A percentile compares a stretch with the other conserved stretches of the same genome.
These are phyloP conservation scores for Cyclophora punctaria DNA, from an alignment of 2,888 invertebrate genomes.

Conservation along the genomic window DNA sequence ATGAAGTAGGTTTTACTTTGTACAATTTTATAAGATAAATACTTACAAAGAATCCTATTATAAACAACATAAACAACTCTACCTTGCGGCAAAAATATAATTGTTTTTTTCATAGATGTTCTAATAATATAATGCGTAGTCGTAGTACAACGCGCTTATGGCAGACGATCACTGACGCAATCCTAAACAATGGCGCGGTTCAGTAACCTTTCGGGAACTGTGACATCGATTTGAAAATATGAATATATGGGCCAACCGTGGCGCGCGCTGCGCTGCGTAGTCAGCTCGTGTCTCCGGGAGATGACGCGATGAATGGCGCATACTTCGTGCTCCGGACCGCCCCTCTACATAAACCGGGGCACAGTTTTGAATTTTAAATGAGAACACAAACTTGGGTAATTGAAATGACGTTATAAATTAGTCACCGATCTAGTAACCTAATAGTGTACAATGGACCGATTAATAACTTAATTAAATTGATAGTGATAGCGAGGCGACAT, in stretches of 20 bases:
- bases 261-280: slow-evolving; percentile 1
- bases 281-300: slow-evolving; percentile 20
- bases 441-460: slow-evolving; percentile 18
- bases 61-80: not conserved
- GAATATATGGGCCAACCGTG: slow-evolving; percentile 29
- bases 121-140: no score
- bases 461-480: slow-evolving; percentile 22
- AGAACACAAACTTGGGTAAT: slow-evolving; percentile 54
- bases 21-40: not conserved
- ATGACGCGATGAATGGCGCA: slow-evolving; percentile 55
- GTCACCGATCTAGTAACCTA: slow-evolving; percentile 19
- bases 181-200: slow-evolving; percentile 68
- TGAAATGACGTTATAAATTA: slow-evolving; percentile 51
- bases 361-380: slow-evolving; percentile 61
- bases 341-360: slow-evolving; percentile 54
- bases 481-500: not conserved
- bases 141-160: slow-evolving; percentile 22
- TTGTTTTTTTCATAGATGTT: no score
- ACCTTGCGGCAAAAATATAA: not conserved
- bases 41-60: not conserved
- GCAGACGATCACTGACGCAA: slow-evolving; percentile 71
- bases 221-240: slow-evolving; percentile 66
- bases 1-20: no score
- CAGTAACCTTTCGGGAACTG: slow-evolving; percentile 67
- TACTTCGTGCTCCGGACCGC: slow-evolving; percentile 59